Evolutionary conservation across 1,140 invertebrate genomes (phyloP).

Genomic region (Adelges cooleyi): DNA sequence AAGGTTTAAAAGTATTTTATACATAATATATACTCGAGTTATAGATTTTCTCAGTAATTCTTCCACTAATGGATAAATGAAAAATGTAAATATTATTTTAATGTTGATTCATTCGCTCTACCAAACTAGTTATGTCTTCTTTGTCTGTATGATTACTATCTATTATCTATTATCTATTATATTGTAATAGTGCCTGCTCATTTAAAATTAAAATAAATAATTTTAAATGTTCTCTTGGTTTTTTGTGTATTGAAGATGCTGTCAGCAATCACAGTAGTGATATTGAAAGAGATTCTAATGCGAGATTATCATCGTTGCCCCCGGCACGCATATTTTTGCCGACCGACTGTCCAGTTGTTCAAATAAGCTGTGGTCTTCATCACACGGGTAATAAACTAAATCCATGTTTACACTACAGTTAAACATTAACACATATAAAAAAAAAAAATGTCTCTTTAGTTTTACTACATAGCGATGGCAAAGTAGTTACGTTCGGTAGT

Average conservation of each 20-base stretch:
- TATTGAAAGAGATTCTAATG: constrained; percentile 48
- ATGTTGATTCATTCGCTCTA: too few species aligned
- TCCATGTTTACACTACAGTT: background rate
- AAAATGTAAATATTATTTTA: too few species aligned
- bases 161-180: too few species aligned
- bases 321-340: constrained; percentile 61
- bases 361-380: constrained; percentile 80
- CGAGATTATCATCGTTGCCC: constrained; percentile 60
- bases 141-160: too few species aligned
- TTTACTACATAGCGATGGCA: constrained; percentile 51
- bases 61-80: too few species aligned
- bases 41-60: too few species aligned
- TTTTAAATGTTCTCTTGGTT: background rate
- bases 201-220: background rate
- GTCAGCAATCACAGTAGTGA: constrained; percentile 40
- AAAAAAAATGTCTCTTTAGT: too few species aligned
- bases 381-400: constrained; percentile 53
- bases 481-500: constrained; percentile 83
- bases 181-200: too few species aligned
- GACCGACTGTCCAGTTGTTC: constrained; percentile 56
- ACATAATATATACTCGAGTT: too few species aligned
- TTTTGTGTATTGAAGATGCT: background rate
- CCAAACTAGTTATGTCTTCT: too few species aligned
- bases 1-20: too few species aligned
- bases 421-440: too few species aligned